phyloP scores from a whole-genome alignment of 2,888 invertebrate species.

The Actias luna region DNA sequence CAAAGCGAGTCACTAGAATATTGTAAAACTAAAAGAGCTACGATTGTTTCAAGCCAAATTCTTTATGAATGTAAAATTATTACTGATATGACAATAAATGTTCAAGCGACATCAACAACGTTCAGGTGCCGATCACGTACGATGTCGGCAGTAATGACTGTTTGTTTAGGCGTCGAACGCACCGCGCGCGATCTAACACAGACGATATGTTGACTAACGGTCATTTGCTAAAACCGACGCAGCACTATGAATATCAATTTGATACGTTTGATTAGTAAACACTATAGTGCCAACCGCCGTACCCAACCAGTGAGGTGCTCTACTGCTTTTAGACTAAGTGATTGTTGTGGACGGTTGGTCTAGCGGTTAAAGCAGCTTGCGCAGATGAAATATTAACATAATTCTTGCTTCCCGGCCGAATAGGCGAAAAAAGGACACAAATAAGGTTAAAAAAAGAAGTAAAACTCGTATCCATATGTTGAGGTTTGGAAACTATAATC shows the following conservation, averaged over 20 bases:
- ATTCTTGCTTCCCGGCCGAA: too few relatives aligned
- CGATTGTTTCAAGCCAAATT: neutral
- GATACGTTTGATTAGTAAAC: conserved; percentile 31
- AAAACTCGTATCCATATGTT: too few relatives aligned
- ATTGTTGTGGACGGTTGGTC: too few relatives aligned
- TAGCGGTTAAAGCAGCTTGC: too few relatives aligned
- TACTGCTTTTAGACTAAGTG: too few relatives aligned
- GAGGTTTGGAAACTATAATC: too few relatives aligned
- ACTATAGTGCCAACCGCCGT: too few relatives aligned
- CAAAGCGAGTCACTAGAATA: too few relatives aligned
- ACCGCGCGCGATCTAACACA: conserved; percentile 33
- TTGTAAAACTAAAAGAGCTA: neutral
- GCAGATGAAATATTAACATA: too few relatives aligned
- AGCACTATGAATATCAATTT: conserved; percentile 45
- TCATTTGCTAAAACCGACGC: conserved; percentile 62
- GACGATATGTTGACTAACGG: conserved; percentile 57
- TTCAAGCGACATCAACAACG: neutral
- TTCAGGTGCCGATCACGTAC: conserved; percentile 33
- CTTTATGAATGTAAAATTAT: neutral
- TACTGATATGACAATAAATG: conserved; percentile 27
- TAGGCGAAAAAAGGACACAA: too few relatives aligned
- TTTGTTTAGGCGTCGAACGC: conserved; percentile 69
- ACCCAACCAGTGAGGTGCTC: too few relatives aligned
- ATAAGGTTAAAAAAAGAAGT: too few relatives aligned
- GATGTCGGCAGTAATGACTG: conserved; percentile 58